Conservation (phyloP, 92 coral and sea anemone species). For the Zoanthus sansibaricus region DNA sequence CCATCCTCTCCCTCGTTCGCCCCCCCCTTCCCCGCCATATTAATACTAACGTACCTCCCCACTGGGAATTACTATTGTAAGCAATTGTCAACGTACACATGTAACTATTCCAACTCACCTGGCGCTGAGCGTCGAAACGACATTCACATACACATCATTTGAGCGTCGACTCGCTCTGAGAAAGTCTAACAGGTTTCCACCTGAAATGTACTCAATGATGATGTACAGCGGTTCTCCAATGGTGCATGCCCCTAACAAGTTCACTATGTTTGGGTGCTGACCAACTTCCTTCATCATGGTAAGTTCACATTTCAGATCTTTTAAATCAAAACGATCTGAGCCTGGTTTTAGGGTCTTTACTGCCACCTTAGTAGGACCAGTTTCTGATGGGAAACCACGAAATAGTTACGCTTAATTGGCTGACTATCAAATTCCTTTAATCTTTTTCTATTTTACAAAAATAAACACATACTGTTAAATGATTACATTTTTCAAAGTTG, state of each 20-base stretch:
- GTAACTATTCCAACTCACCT: neutral
- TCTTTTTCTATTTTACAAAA: neutral
- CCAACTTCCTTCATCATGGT: slow-evolving; percentile 95
- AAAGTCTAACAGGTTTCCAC: slow-evolving; percentile 83
- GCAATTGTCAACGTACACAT: neutral
- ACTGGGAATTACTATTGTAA: too few species aligned
- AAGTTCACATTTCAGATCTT: slow-evolving; percentile 76
- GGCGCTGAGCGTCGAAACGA: slow-evolving; percentile 80
- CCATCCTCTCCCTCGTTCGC: too few species aligned
- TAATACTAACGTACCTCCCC: too few species aligned
- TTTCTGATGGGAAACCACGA: slow-evolving; percentile 37
- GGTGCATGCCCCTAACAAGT: slow-evolving; percentile 86
- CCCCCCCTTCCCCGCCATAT: too few species aligned
- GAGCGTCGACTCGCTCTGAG: slow-evolving; percentile 78
- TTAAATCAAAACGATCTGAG: slow-evolving; percentile 78
- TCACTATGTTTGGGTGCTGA: slow-evolving; percentile 86
- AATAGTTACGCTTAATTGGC: neutral
- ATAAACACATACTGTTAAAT: too few species aligned
- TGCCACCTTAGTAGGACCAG: slow-evolving; percentile 73
- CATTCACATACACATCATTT: slow-evolving; percentile 76
- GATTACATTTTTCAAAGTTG: too few species aligned
- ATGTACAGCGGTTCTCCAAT: slow-evolving; percentile 87
- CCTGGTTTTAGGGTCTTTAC: slow-evolving; percentile 75
- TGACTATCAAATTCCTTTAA: neutral
- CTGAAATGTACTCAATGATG: slow-evolving; percentile 79